phyloP scores from a whole-genome alignment of 2,888 invertebrate species.

The Macaria liturata region DNA sequence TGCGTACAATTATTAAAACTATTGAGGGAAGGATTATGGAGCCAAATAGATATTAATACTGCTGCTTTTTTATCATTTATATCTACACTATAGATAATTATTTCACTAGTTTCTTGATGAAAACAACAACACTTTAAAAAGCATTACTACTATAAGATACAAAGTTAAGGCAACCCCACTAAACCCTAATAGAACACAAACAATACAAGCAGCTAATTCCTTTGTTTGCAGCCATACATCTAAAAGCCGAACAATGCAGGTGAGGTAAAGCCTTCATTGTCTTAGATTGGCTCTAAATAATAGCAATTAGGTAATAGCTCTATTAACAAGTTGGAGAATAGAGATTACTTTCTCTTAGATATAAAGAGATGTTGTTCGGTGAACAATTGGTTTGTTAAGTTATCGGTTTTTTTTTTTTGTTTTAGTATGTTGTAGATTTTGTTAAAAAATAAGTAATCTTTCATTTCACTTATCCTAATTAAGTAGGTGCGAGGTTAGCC shows the following conservation, averaged over 20 bases:
- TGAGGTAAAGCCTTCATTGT: conserved; percentile 15
- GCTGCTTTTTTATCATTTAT: no score
- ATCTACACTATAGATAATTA: no score
- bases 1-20: no score
- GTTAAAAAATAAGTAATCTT: no score
- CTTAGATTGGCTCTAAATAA: conserved; percentile 24
- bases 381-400: conserved; percentile 5
- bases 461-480: no score
- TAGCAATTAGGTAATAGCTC: conserved; percentile 26
- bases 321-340: conserved; percentile 18
- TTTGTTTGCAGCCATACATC: conserved; percentile 16
- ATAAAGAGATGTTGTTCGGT: not conserved
- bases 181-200: not conserved
- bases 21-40: no score
- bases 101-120: no score
- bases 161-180: not conserved
- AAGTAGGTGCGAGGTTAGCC: no score
- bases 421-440: no score
- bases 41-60: no score
- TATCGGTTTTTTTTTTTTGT: not conserved
- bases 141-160: no score
- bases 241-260: conserved; percentile 25
- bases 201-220: conserved; percentile 15
- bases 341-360: conserved; percentile 18
- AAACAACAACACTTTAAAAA: no score